Conservation (phyloP, 1,140 invertebrate species). For the Aleiodes sp. region DNA sequence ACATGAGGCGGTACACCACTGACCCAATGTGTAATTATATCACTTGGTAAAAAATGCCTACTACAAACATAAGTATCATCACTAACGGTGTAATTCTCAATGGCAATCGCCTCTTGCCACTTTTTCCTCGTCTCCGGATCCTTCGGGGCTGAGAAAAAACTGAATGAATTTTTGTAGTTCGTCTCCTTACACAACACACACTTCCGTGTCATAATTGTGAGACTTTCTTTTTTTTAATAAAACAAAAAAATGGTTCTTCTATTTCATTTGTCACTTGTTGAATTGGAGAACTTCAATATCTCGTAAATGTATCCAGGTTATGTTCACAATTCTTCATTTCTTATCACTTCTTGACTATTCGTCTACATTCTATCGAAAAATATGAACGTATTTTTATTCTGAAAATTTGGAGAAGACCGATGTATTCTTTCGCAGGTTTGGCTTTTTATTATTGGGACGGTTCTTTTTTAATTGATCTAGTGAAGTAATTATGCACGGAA, state of each 20-base stretch:
- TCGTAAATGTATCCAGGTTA: too few species aligned
- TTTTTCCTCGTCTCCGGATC: constrained; percentile 54
- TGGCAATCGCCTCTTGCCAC: constrained; percentile 57
- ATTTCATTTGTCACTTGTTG: background rate
- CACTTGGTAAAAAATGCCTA: constrained; percentile 56
- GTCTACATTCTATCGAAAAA: too few species aligned
- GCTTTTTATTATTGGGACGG: too few species aligned
- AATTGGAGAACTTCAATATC: background rate
- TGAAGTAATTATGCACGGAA: too few species aligned
- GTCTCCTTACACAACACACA: constrained; percentile 59
- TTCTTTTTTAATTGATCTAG: too few species aligned
- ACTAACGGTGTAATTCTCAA: constrained; percentile 53
- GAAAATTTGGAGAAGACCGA: too few species aligned
- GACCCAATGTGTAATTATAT: constrained; percentile 62
- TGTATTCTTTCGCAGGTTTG: too few species aligned
- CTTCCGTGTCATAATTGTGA: constrained; percentile 55
- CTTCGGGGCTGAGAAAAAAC: constrained; percentile 62
- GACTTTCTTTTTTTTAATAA: background rate
- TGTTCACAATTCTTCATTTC: too few species aligned
- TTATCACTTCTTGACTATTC: too few species aligned
- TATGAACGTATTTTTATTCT: too few species aligned
- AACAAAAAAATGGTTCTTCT: background rate
- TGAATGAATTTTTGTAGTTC: constrained; percentile 59
- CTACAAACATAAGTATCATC: constrained; percentile 61
- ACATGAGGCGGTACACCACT: constrained; percentile 61